Base-by-base conservation (phyloP, 2,797 vertebrate genomes). In the Myiotriccus ornatus region DNA sequence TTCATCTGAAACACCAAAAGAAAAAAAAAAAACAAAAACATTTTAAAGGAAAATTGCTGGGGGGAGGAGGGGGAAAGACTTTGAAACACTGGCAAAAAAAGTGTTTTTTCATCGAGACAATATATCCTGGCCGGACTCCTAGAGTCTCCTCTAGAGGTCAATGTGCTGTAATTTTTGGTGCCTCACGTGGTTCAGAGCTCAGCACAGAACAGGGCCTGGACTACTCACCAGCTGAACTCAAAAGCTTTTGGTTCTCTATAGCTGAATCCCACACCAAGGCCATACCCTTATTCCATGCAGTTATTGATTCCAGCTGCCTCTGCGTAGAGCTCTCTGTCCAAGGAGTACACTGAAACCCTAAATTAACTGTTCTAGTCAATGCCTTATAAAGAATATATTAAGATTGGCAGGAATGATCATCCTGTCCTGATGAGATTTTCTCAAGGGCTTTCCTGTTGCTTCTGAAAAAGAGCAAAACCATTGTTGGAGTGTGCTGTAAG, bases 1-100 rank as follows among this genome's bases (percentile, higher is more conserved):
- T 84, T 94, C 63, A 88, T 88, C 68, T 77, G 43, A 96, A 97
- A 95, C 43, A 78, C 50, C 73, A 87, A 92, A 35, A 47, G 60
- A 30, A 53, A 85, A 64, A 88, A 35, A 34, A 5, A 5, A 34
- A 34, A 7, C 16, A 24, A 24, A 62, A 68, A 37, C 32, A 68
- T 10, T 52, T 85, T 35, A 93, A 95, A 83, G 34, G 64, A 88
- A 94, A 86, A 53, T 4, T 47, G 21, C 55, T 39, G 22, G 17
- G 1, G 30, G 5, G 9, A 5, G 22, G 17, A 1, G 30, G 5
- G 9, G 5, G 30, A 64, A 83, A 21, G 37, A 62, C 69, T 93
- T 94, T 62, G 52, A 93, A 94, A 82, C 32, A 73, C 27, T 57
- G 62, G 39, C 34, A 28, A 43, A 27, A 14, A 63, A 59, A 22